Conservation (phyloP, 2,888 invertebrate genomes). For the Apomyelois bistriatella region DNA sequence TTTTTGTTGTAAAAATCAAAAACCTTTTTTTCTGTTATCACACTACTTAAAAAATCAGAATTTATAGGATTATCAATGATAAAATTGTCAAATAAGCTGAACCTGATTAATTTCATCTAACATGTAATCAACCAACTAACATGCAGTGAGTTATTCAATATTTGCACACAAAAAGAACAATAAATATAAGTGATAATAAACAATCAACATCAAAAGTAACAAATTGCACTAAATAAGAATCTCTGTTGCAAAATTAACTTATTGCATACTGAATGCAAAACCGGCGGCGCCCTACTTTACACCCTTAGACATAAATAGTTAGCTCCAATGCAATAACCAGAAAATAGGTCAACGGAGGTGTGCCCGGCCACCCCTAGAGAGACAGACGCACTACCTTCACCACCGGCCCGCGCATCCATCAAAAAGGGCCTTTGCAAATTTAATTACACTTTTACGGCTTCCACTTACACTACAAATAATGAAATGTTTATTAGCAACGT, state of each 20-base stretch:
- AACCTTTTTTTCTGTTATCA: too few species aligned
- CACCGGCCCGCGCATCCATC: conserved; percentile 43
- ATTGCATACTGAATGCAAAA: conserved; percentile 53
- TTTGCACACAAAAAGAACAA: background rate
- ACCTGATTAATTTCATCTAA: too few species aligned
- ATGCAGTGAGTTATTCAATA: background rate
- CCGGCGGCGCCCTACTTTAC: conserved; percentile 64
- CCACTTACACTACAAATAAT: conserved; percentile 22
- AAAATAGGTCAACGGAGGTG: conserved; percentile 79
- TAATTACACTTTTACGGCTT: conserved; percentile 36
- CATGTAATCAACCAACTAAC: too few species aligned
- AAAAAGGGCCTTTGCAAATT: conserved; percentile 50
- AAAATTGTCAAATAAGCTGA: too few species aligned
- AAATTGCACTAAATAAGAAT: background rate
- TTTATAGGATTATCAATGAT: too few species aligned
- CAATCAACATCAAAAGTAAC: conserved; percentile 16
- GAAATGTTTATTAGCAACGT: conserved; percentile 29
- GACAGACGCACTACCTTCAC: conserved; percentile 57
- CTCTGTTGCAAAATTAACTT: conserved; percentile 29
- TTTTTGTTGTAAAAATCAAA: too few species aligned
- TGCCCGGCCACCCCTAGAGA: conserved; percentile 68
- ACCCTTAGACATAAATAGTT: conserved; percentile 72
- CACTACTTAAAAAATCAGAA: too few species aligned
- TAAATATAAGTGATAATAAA: conserved; percentile 16
- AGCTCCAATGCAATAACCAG: conserved; percentile 75